These are phyloP conservation scores for Oegoconia quadripuncta DNA, from an alignment of 2,888 invertebrate genomes.

Conservation along the genomic window DNA sequence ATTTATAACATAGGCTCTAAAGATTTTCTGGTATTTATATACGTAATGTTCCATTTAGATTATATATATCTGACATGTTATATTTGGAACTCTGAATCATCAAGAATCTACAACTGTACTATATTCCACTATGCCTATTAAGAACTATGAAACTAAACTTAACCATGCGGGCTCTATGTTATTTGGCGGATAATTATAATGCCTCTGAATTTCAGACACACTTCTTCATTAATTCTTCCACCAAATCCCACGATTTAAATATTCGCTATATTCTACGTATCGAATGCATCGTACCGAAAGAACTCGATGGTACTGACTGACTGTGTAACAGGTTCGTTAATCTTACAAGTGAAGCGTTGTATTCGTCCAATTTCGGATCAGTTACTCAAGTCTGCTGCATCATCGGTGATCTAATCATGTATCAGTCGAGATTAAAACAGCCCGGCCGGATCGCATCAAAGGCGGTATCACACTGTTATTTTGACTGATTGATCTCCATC, in stretches of 20 bases:
- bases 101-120: no score
- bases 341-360: constrained; percentile 51
- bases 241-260: background rate
- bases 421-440: constrained; percentile 77
- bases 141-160: no score
- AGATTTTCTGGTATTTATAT: no score
- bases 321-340: constrained; percentile 33
- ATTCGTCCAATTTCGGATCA: constrained; percentile 66
- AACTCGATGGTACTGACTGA: constrained; percentile 2
- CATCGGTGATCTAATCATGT: constrained; percentile 77
- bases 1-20: no score
- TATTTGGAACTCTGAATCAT: no score
- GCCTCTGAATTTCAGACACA: no score
- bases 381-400: constrained; percentile 72
- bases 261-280: background rate
- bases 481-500: constrained; percentile 77
- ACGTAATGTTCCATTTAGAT: no score
- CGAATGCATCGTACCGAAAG: background rate
- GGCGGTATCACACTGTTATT: constrained; percentile 79
- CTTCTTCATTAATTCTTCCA: no score
- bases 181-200: no score
- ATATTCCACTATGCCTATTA: no score
- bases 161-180: no score
- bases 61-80: no score
- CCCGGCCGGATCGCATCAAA: constrained; percentile 74